Percentiles rank a stretch among this genome's conserved stretches.
These are phyloP conservation scores for Amphipoea lucens DNA, from an alignment of 2,888 invertebrate species.

Conservation along the genomic window DNA sequence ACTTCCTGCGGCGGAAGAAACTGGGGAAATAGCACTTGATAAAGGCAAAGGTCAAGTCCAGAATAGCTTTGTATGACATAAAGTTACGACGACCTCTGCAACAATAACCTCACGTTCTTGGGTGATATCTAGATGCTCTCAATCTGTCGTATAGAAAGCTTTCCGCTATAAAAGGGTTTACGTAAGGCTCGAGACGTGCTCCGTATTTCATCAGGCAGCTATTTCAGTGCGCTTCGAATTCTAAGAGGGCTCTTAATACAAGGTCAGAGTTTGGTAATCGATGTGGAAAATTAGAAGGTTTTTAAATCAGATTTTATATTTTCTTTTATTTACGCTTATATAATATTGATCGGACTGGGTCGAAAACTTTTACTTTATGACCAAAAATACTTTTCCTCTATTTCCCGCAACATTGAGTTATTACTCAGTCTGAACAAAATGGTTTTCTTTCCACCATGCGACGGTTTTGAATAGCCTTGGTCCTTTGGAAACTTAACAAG, in stretches of 20 bases:
- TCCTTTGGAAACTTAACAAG: background rate
- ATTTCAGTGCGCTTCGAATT: slow-evolving; percentile 34
- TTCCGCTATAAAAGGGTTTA: slow-evolving; percentile 21
- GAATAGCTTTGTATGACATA: slow-evolving; percentile 59
- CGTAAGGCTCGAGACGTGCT: slow-evolving; percentile 46
- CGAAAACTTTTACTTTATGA: slow-evolving; percentile 13
- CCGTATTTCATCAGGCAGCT: slow-evolving; percentile 42
- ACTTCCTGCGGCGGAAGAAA: slow-evolving; percentile 48
- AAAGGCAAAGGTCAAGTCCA: slow-evolving; percentile 71
- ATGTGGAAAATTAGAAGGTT: slow-evolving; percentile 30
- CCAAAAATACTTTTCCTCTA: background rate
- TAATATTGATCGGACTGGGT: background rate
- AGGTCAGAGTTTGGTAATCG: slow-evolving; percentile 26
- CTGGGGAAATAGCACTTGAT: slow-evolving; percentile 54
- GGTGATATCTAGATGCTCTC: slow-evolving; percentile 43
- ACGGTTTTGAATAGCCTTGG: background rate
- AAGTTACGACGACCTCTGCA: slow-evolving; percentile 63
- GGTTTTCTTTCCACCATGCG: background rate
- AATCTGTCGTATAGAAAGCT: slow-evolving; percentile 25
- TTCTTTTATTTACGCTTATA: background rate
- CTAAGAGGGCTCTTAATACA: slow-evolving; percentile 23
- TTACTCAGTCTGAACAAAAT: background rate
- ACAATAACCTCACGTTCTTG: slow-evolving; percentile 50
- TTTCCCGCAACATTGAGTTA: background rate
- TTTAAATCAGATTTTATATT: slow-evolving; percentile 3